These are phyloP conservation scores for Adelognathus sp. DNA, from an alignment of 2,888 invertebrate genomes.

Conservation along the genomic window DNA sequence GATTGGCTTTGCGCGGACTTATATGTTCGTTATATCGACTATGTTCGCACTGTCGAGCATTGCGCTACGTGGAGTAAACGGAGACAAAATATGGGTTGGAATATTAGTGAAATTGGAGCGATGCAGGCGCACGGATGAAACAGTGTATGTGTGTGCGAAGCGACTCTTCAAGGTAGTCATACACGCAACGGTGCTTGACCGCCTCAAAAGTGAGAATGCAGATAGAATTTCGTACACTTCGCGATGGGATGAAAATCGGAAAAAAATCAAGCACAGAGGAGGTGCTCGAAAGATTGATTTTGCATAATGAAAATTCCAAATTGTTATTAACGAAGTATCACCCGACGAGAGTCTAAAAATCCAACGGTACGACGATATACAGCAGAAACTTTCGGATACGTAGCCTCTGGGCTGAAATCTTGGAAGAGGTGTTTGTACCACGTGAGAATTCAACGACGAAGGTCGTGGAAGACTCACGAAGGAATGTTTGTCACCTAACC, in stretches of 20 bases:
- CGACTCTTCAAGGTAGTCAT: no score
- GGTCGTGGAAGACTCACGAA: not conserved
- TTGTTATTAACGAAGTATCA: not conserved
- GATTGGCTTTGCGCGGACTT: slow-evolving; percentile 61
- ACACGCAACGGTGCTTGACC: not conserved
- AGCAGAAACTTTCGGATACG: not conserved
- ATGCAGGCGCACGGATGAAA: not conserved
- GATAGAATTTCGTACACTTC: no score
- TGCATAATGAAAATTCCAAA: not conserved
- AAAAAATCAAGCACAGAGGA: no score
- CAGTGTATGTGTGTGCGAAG: no score
- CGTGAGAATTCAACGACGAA: not conserved
- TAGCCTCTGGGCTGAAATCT: not conserved
- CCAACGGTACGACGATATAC: not conserved
- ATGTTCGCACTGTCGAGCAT: slow-evolving; percentile 45
- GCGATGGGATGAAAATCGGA: no score
- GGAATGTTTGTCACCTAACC: slow-evolving; percentile 10
- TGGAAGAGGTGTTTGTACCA: not conserved
- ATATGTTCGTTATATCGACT: slow-evolving; percentile 55
- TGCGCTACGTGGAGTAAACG: slow-evolving; percentile 25
- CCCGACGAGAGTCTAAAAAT: not conserved
- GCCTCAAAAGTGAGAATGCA: not conserved
- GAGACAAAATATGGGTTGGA: not conserved
- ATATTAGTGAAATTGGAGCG: not conserved
- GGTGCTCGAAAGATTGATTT: no score